Percentiles rank a stretch among this genome's conserved stretches.
phyloP scores from a whole-genome alignment of 2,888 invertebrate species.

The Helleia helle region DNA sequence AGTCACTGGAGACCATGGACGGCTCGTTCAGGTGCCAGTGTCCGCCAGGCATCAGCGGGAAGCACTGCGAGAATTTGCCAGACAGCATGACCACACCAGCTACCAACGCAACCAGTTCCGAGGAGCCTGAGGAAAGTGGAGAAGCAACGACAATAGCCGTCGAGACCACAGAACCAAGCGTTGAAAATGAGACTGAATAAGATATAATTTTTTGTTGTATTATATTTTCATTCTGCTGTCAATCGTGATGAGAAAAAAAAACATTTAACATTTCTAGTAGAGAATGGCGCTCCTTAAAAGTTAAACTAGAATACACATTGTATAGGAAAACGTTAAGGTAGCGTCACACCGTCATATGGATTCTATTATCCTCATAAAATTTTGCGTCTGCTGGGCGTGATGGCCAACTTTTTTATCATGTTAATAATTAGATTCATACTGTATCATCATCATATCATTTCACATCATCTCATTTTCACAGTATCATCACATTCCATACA shows the following conservation, averaged over 20 bases:
- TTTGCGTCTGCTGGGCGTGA: no score
- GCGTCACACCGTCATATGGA: no score
- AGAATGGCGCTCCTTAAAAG: no score
- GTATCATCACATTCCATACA: no score
- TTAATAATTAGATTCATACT: no score
- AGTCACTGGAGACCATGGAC: constrained; percentile 83
- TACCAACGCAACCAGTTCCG: constrained; percentile 24
- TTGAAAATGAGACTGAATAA: constrained; percentile 52
- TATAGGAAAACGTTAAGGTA: no score
- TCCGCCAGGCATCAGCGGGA: constrained; percentile 82
- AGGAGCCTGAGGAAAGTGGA: constrained; percentile 18
- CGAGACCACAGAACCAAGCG: constrained; percentile 28
- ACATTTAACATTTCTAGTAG: no score
- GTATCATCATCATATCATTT: not conserved
- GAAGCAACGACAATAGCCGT: constrained; percentile 16
- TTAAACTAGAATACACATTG: no score
- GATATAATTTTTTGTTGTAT: not conserved
- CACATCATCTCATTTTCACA: not conserved
- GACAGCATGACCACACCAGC: constrained; percentile 34
- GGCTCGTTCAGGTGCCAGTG: constrained; percentile 86
- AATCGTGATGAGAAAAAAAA: no score
- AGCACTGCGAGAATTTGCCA: constrained; percentile 79
- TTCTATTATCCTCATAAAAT: no score
- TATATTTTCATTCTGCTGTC: not conserved
- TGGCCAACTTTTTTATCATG: no score